A percentile compares a stretch with the other conserved stretches of the same genome.
These are phyloP conservation scores for Salmo trutta DNA, from an alignment of 2,797 vertebrate genomes.

Conservation along the genomic window DNA sequence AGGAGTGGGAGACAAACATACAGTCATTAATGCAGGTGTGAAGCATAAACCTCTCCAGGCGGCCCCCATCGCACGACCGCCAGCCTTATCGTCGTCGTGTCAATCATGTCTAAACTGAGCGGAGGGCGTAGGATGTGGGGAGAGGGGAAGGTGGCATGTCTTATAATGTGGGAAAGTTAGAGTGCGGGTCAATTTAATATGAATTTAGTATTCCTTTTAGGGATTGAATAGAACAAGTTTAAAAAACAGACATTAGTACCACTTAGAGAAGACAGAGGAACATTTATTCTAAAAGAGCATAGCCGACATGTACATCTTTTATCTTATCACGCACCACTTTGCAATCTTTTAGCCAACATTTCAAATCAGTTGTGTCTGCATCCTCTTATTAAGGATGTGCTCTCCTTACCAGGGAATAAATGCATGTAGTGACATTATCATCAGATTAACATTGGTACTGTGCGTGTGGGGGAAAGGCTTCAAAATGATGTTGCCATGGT, in stretches of 20 bases:
- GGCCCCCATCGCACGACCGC: not conserved
- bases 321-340: too few relatives aligned
- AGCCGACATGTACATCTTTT: too few relatives aligned
- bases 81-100: constrained; percentile 1
- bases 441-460: not conserved
- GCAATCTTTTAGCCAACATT: too few relatives aligned
- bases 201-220: constrained; percentile 7
- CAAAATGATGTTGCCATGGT: constrained; percentile 42
- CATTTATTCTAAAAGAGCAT: too few relatives aligned
- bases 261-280: too few relatives aligned
- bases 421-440: not conserved
- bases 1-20: constrained; percentile 2
- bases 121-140: not conserved
- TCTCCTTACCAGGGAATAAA: not conserved
- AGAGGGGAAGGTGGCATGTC: not conserved
- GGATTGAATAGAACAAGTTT: constrained; percentile 40
- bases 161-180: not conserved
- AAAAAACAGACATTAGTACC: too few relatives aligned
- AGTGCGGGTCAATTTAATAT: constrained; percentile 33
- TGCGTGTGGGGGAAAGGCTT: not conserved
- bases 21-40: constrained; percentile 21
- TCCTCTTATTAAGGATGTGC: too few relatives aligned
- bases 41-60: constrained; percentile 6
- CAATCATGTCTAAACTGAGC: not conserved
- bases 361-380: too few relatives aligned